Base-by-base conservation (phyloP, 2,888 invertebrate species). In the Gonocerus acuteangulatus region DNA sequence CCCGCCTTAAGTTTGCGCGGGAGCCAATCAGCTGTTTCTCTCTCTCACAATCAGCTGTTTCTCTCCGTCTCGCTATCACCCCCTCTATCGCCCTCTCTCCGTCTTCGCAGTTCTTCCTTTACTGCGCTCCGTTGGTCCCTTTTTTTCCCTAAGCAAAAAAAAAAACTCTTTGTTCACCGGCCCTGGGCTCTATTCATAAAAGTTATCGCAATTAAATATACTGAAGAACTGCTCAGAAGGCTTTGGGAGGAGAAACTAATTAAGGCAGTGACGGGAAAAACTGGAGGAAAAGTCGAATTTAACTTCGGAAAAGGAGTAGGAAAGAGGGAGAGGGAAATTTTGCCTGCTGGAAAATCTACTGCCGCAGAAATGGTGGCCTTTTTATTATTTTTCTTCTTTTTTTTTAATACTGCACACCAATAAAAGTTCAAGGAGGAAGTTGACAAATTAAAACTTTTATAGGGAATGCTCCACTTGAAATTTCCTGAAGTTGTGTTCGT, bases 11-110 rank as follows among this genome's bases (percentile, higher is more conserved):
- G 65, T 22, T 52, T 60, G 42, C 56, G 75, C 75, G 69, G 75
- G 75, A 69, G 65, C 65, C 68, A 75, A 73, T 75, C 74, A 76
- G 71, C 74, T 51, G 73, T 74, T 58, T 62, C 51, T 61, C 63
- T 47, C 36, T 60, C 39, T 47, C 60, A 51, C 51, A 27, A 19
- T 44, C n/a, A n/a, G n/a, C 44, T 45, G 42, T 39, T 27, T 27
- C 27, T 27, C 27, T 27, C 27, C 9, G 4, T 27, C 27, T 27
- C 27, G 4, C 27, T 27, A 4, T 27, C 27, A 6, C 27, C 9
- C 27, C 9, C 27, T 27, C 27, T 27, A 4, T 27, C 27, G 4
- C 27, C 9, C 27, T 27, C 27, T 27, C 27, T 27, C 27, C 27
- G 4, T 27, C 27, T 27, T 19, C 51, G 51, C 51, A 32, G 32